A percentile compares a stretch with the other conserved stretches of the same genome.
These are phyloP conservation scores for Axea sp. DNA, from an alignment of 2,888 invertebrate species.

Conservation along the genomic window DNA sequence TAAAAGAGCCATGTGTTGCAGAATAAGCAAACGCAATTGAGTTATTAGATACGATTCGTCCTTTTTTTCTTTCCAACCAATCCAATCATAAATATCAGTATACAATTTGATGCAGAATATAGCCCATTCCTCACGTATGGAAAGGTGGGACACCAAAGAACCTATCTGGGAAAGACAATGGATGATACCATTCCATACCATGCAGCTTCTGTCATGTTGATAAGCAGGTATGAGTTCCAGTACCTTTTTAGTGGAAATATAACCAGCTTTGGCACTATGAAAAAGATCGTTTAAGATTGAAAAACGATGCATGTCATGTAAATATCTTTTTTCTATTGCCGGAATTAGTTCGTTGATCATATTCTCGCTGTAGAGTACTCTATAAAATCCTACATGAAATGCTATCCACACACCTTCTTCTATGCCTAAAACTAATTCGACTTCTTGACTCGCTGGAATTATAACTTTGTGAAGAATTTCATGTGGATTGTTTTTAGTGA, in stretches of 20 bases:
- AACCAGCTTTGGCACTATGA: constrained; percentile 24
- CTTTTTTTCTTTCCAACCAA: constrained; percentile 23
- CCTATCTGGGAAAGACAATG: constrained; percentile 13
- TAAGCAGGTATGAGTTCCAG: constrained; percentile 12
- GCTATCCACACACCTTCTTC: constrained; percentile 14
- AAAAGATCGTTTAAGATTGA: constrained; percentile 22
- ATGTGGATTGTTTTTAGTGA: constrained; percentile 14
- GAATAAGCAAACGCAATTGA: constrained; percentile 4
- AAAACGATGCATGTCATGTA: constrained; percentile 19
- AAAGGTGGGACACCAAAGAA: constrained; percentile 31
- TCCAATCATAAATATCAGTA: background rate
- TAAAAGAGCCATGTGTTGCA: constrained; percentile 12
- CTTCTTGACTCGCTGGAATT: constrained; percentile 8
- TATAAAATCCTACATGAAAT: constrained; percentile 38
- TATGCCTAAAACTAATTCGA: background rate
- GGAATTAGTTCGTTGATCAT: constrained; percentile 10
- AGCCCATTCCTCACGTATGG: constrained; percentile 8
- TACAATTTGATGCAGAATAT: constrained; percentile 18
- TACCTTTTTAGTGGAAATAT: background rate
- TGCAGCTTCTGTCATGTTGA: constrained; percentile 18
- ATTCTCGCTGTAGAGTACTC: constrained; percentile 17
- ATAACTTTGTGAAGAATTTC: constrained; percentile 6
- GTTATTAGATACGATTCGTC: constrained; percentile 15
- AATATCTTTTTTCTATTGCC: background rate
- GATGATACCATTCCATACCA: constrained; percentile 24